These are phyloP conservation scores for Anarsia innoxiella DNA, from an alignment of 2,888 invertebrate genomes.

Conservation along the genomic window DNA sequence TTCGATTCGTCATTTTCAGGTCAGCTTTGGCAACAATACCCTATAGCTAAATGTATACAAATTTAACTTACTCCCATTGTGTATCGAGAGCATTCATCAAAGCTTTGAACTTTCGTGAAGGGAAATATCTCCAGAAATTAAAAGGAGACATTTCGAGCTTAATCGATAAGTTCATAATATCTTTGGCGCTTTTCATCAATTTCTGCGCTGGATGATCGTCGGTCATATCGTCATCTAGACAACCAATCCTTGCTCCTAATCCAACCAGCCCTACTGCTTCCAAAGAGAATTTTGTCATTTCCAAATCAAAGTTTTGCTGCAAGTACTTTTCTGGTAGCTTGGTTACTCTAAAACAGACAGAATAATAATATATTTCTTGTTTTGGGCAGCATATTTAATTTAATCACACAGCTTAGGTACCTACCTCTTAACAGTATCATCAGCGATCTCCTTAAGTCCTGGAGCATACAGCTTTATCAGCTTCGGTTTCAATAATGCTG, in stretches of 20 bases:
- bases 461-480: constrained; percentile 67
- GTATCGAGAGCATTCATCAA: constrained; percentile 43
- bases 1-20: no score
- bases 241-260: constrained; percentile 51
- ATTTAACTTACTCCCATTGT: constrained; percentile 60
- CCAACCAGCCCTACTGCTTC: constrained; percentile 68
- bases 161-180: constrained; percentile 38
- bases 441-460: constrained; percentile 64
- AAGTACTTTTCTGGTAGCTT: constrained; percentile 41
- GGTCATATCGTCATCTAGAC: constrained; percentile 37
- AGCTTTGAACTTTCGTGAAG: constrained; percentile 47
- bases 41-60: no score
- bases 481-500: constrained; percentile 78
- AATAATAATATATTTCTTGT: background rate
- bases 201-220: constrained; percentile 43
- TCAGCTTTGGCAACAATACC: no score
- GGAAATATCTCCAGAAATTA: constrained; percentile 37
- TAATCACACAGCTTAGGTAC: background rate
- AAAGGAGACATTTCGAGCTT: constrained; percentile 46
- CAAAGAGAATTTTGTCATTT: constrained; percentile 78
- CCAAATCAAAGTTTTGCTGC: constrained; percentile 58
- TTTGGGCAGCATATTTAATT: background rate
- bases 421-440: constrained; percentile 50
- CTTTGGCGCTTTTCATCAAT: constrained; percentile 42
- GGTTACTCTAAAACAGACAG: constrained; percentile 40